Conservation (phyloP, 2,888 invertebrate species). For the Argyresthia albistria region DNA sequence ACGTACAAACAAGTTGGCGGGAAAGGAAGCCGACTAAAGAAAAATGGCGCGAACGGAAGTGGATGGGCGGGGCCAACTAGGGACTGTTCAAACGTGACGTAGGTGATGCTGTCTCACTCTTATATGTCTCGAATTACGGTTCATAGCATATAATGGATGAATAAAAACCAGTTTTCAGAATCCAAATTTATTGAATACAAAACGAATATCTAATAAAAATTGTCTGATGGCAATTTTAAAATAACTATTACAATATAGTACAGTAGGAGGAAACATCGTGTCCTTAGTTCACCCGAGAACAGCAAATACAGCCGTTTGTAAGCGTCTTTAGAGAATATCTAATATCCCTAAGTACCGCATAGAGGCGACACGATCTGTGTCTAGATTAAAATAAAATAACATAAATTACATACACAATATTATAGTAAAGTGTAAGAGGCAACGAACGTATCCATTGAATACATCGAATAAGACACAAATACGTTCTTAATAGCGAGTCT, state of each 20-base stretch:
- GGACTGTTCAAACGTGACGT: too few species aligned
- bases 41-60: too few species aligned
- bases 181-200: conserved; percentile 70
- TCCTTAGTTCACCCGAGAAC: background rate
- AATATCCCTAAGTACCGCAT: background rate
- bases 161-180: conserved; percentile 37
- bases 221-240: conserved; percentile 62
- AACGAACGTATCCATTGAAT: background rate
- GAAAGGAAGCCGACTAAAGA: too few species aligned
- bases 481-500: too few species aligned
- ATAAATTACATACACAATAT: conserved; percentile 30
- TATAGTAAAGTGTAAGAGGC: background rate
- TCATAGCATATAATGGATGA: background rate
- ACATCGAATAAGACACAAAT: too few species aligned
- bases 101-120: too few species aligned
- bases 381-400: conserved; percentile 27
- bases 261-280: conserved; percentile 22
- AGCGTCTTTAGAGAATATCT: background rate
- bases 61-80: too few species aligned
- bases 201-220: conserved; percentile 62
- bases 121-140: too few species aligned
- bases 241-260: conserved; percentile 52
- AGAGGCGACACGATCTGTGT: conserved; percentile 11
- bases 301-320: background rate
- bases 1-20: too few species aligned